Evolutionary conservation across 2,113 vertebrate species (phyloP).

Genomic region (Chamaetylas fuelleborni): DNA sequence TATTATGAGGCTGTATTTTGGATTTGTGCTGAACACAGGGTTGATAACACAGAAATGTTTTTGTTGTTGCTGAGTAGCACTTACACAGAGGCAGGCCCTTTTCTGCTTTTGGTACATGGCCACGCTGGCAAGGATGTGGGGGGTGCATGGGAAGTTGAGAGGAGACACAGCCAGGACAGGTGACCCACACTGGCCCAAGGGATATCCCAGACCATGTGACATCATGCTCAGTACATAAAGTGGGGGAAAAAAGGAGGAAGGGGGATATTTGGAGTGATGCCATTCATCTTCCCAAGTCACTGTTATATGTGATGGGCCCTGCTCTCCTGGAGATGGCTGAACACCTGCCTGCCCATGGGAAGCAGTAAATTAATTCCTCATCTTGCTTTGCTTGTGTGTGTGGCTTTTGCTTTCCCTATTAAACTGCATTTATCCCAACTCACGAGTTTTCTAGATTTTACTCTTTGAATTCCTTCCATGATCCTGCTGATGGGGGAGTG

Average conservation of each 20-base stretch:
- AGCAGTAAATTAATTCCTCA: background rate
- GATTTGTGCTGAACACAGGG: background rate
- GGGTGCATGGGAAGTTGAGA: background rate
- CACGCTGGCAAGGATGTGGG: background rate
- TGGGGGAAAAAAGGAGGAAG: background rate
- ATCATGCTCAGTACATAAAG: background rate
- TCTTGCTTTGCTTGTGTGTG: background rate
- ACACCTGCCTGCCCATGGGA: background rate
- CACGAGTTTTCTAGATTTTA: background rate
- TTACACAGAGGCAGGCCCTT: background rate
- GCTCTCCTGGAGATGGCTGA: background rate
- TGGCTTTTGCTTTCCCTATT: background rate
- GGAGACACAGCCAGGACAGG: background rate
- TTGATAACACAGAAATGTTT: background rate
- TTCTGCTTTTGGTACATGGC: background rate
- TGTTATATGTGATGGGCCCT: background rate
- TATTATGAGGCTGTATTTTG: background rate
- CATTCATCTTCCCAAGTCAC: background rate
- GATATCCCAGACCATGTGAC: background rate
- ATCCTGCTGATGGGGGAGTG: background rate
- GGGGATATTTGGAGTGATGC: background rate
- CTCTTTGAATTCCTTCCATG: background rate
- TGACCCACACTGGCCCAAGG: background rate
- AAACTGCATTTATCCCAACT: background rate
- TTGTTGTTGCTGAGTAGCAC: background rate